Percentiles rank a stretch among this genome's conserved stretches.
Conservation (phyloP, 2,888 invertebrate genomes). For the Cephus spinipes region DNA sequence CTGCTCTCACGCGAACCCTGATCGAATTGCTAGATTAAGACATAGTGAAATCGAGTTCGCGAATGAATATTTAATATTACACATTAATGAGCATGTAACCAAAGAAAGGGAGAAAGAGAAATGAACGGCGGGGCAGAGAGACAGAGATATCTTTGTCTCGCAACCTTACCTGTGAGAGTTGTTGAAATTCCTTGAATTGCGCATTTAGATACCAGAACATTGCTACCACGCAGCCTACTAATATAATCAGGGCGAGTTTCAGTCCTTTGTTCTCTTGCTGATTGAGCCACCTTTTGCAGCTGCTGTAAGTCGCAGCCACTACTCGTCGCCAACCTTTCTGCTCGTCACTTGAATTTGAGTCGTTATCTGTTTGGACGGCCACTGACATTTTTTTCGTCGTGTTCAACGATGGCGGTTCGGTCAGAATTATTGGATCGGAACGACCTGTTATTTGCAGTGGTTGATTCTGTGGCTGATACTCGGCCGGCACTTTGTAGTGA, state of each 20-base stretch:
- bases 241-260: constrained; percentile 76
- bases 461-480: constrained; percentile 57
- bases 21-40: constrained; percentile 47
- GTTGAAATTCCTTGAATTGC: constrained; percentile 71
- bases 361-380: constrained; percentile 24
- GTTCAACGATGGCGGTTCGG: constrained; percentile 31
- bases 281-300: constrained; percentile 73
- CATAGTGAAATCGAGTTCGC: not conserved
- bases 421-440: constrained; percentile 58
- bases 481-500: constrained; percentile 57
- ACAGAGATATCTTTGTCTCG: no score
- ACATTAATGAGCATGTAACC: no score
- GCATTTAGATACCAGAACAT: constrained; percentile 83
- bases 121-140: no score
- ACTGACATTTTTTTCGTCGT: constrained; percentile 38
- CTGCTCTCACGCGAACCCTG: constrained; percentile 61
- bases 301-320: constrained; percentile 38
- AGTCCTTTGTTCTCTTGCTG: constrained; percentile 82
- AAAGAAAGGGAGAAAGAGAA: no score
- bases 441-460: constrained; percentile 61
- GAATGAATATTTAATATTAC: no score
- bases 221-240: constrained; percentile 76
- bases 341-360: constrained; percentile 32
- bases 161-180: constrained; percentile 57
- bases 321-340: constrained; percentile 44